Evolutionary conservation across 2,797 vertebrate genomes (phyloP).

Genomic region (Phalloptychus januarius): DNA sequence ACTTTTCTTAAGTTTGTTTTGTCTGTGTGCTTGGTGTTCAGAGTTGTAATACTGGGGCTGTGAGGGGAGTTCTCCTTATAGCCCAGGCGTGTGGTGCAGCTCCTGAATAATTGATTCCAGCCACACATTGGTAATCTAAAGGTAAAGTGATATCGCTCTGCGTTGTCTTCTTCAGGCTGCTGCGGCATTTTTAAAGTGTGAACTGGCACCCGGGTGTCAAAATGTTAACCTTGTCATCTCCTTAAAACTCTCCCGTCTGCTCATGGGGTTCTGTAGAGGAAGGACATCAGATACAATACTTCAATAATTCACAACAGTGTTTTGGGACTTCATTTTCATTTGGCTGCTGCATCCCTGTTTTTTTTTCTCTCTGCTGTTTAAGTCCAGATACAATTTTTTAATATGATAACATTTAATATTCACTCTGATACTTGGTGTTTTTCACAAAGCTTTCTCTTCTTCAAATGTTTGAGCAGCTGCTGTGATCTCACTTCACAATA

Average conservation of each 20-base stretch:
- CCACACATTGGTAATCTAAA: conserved; percentile 69
- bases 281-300: conserved; percentile 57
- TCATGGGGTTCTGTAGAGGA: conserved; percentile 45
- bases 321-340: conserved; percentile 46
- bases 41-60: neutral
- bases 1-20: neutral
- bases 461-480: neutral
- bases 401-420: neutral
- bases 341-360: conserved; percentile 31
- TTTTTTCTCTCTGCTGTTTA: conserved; percentile 19
- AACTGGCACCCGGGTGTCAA: conserved; percentile 66
- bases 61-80: conserved; percentile 36
- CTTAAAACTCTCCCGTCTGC: conserved; percentile 49
- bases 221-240: conserved; percentile 61
- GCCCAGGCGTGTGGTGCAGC: conserved; percentile 43
- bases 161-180: conserved; percentile 54
- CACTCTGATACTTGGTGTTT: neutral
- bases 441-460: neutral
- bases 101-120: conserved; percentile 76
- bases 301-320: conserved; percentile 69
- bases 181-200: conserved; percentile 78
- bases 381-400: conserved; percentile 1
- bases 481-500: neutral
- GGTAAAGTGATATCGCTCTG: conserved; percentile 77
- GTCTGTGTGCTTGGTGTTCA: neutral